Conservation (phyloP, 2,888 invertebrate genomes). For the Clusia tigrina region DNA sequence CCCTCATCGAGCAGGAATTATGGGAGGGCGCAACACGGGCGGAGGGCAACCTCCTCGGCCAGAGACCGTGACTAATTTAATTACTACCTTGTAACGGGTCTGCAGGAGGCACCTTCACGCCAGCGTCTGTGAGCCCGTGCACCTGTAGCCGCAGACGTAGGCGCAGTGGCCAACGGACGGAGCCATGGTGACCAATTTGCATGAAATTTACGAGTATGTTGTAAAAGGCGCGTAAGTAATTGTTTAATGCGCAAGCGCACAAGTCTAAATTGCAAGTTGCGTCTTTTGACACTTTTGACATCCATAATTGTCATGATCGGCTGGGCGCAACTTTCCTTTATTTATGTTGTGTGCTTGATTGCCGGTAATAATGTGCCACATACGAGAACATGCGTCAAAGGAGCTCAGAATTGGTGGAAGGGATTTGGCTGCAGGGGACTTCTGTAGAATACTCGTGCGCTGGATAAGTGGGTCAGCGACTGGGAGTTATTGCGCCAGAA, state of each 20-base stretch:
- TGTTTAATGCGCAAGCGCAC: slow-evolving; percentile 5
- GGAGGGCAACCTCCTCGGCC: background rate
- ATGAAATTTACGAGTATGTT: background rate
- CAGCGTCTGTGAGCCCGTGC: background rate
- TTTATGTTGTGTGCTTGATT: background rate
- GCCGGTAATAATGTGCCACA: too few species aligned
- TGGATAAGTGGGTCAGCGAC: too few species aligned
- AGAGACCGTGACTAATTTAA: slow-evolving; percentile 3
- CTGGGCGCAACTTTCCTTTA: background rate
- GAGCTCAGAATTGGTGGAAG: too few species aligned
- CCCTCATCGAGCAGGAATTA: too few species aligned
- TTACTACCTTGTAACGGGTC: background rate
- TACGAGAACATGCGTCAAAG: too few species aligned
- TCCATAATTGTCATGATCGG: background rate
- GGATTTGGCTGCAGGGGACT: too few species aligned
- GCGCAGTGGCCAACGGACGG: background rate
- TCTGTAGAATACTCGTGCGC: too few species aligned
- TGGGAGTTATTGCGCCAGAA: too few species aligned
- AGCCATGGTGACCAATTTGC: background rate
- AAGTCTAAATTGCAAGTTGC: background rate
- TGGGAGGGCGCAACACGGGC: too few species aligned
- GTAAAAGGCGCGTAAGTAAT: slow-evolving; percentile 3
- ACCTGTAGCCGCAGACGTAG: background rate
- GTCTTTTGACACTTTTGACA: slow-evolving; percentile 1
- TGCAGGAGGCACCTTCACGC: background rate